Evolutionary conservation across 2,113 vertebrate genomes (phyloP), one percentile per base, ranked within the genome.

Genomic region (Hyla sarda): DNA sequence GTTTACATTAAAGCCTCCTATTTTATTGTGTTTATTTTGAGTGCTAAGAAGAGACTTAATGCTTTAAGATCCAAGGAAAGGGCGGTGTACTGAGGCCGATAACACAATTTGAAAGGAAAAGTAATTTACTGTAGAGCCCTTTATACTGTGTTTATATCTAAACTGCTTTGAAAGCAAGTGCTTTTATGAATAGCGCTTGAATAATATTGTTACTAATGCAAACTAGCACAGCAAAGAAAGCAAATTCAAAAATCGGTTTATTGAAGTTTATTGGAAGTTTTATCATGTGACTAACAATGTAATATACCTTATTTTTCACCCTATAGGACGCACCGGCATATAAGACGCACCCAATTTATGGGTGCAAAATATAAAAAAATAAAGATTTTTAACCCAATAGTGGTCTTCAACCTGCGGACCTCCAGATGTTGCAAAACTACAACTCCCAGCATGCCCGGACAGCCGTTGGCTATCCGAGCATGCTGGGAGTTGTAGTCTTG

Each of bases 1-100:
- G 67, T 71, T 82, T 23, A 72, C 48, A 52, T 72, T 82, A 71
- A 50, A 82, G 81, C 81, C 54, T 72, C 28, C 62, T 72, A 82
- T 72, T 82, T 82, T 71, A 82, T 71, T n/a, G 48, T 82, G 60
- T 82, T 71, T 82, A 82, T 82, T 82, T 71, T 50, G 41, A 52
- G 65, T 28, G 45, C n/a, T 52, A 45, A 71, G 67, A 54, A 30
- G 28, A 54, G 30, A 52, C 32, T 65, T 34, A 32, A 72, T 48
- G 45, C 37, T 50, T 72, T 37, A n/a, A 54, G 30, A 72, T 54
- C 52, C 62, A 72, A 48, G 54, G 81, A 21, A 41, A 71, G 32
- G 65, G 62, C 17, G 60, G 45, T 82, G 62, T 82, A 45, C 30
- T 8, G n/a, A 65, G 62, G 45, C 62, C 25, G 62, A 67, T 32